Conservation (phyloP, 2,113 vertebrate species). For the Semicossyphus pulcher region DNA sequence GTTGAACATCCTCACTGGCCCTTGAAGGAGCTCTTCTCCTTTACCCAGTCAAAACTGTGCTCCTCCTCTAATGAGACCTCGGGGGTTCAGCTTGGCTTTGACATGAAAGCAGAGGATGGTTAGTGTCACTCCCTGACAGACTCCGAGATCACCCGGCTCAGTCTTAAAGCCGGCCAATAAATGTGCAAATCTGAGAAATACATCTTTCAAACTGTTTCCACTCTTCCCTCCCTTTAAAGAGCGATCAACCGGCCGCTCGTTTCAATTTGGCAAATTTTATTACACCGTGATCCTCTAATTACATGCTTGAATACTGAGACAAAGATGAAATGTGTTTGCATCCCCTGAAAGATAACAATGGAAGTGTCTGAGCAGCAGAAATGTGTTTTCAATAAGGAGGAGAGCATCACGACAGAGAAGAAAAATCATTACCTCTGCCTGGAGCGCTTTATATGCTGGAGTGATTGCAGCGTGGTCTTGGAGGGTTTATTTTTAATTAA, state of each 20-base stretch:
- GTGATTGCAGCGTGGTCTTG: constrained; percentile 26
- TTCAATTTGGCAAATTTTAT: constrained; percentile 35
- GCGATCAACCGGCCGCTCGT: constrained; percentile 19
- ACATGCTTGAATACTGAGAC: constrained; percentile 47
- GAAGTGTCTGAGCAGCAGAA: constrained; percentile 39
- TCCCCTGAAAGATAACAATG: constrained; percentile 46
- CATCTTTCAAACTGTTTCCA: background rate
- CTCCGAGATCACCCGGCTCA: constrained; percentile 35
- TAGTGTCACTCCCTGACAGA: constrained; percentile 48
- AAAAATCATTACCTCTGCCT: constrained; percentile 52
- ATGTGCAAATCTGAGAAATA: constrained; percentile 28
- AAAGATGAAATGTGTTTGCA: constrained; percentile 44
- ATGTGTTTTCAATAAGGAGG: constrained; percentile 42
- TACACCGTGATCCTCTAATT: constrained; percentile 44
- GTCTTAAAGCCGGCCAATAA: constrained; percentile 16
- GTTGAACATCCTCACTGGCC: constrained; percentile 64
- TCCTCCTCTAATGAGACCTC: constrained; percentile 76
- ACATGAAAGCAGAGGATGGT: constrained; percentile 52
- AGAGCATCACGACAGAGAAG: constrained; percentile 20
- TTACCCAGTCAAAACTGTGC: constrained; percentile 55
- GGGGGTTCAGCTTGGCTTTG: constrained; percentile 65
- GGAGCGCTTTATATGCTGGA: constrained; percentile 21
- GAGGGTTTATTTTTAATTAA: constrained; percentile 28
- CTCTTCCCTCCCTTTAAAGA: constrained; percentile 14
- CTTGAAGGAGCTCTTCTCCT: constrained; percentile 61